Evolutionary conservation across 2,888 invertebrate genomes (phyloP), one percentile per base, ranked within the genome.

Genomic region (Xylocampa areola): DNA sequence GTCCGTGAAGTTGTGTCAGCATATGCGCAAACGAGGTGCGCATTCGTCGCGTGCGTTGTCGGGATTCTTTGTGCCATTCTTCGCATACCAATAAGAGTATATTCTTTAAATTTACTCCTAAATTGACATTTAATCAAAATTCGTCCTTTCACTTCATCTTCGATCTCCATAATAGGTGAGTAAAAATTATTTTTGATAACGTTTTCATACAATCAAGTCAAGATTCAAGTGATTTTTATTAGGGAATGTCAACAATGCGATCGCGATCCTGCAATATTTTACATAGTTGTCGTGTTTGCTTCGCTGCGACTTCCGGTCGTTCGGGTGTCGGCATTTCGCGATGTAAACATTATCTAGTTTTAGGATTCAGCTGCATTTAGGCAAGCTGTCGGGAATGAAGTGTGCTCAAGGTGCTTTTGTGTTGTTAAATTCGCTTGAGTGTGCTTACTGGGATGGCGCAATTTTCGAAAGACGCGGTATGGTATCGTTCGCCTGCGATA

Each of bases 61-160:
- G 96, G 96, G 97, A 97, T 97, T 98, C 97, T 97, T 97, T 97
- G 97, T 97, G 97, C 97, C 97, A 98, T 98, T 97, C 97, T 97
- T 97, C 95, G 96, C 97, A 98, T 98, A 97, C 97, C 97, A 97
- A 95, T 95, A 95, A 95, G 95, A 95, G 95, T 95, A 95, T 94
- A 95, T 95, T 95, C 95, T 95, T 95, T 95, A 95, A 95, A 95
- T 95, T 95, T 95, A 95, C 95, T 95, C 94, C 92, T 92, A 95
- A 95, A 95, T 95, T 95, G 94, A 94, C 87, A 90, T 84, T 84
- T 88, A 93, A 95, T 94, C 95, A 95, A 95, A 95, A 95, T 95
- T 95, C 94, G 94, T 87, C 95, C 92, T 93, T 90, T 94, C 94
- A 95, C 94, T 89, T 94, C 95, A 94, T 93, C 94, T 94, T 94